Base-by-base conservation (phyloP, 2,797 vertebrate genomes). In the Austrolebias charrua region DNA sequence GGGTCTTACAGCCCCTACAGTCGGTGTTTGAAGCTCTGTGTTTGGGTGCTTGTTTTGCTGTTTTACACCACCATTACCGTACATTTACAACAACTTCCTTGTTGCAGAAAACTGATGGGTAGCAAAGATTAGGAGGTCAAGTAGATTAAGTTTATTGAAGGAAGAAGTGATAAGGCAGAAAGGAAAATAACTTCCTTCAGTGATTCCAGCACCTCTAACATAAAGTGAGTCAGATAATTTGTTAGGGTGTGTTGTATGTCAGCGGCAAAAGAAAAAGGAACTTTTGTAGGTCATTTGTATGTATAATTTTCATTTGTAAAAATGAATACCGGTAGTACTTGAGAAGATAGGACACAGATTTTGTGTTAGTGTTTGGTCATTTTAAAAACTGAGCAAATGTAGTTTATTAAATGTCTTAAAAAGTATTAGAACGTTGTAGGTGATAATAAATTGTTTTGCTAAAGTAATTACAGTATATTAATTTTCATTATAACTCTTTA, bases 141-240 rank as follows among this genome's bases (percentile, higher is more conserved):
- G 29, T 9, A 28, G 24, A 4, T 55, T 49, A 48, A 51, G 48
- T 46, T 31, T 70, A 42, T 20, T 46, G 24, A 28, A 19, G 20
- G 6, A 47, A 66, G 57, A 76, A 47, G 38, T 48, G 49, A 76
- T 66, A 61, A 72, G 51, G 55, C 13, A 20, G 46, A 63, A 66
- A 76, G 57, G 81, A 75, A 82, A 79, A 76, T 11, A 65, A 58
- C 60, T 61, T 72, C 73, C 70, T 47, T 61, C 73, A 70, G 67
- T 70, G 72, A 66, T 16, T 63, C 46, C 69, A 66, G 67, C 69
- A 83, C 29, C 48, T 71, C 58, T 69, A 64, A 76, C 70, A 38
- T 55, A 66, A 33, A 80, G 45, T 52, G 40, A 40, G 67, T 49
- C 10, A 5, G 48, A 67, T 57, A 76, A 61, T 81, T 82, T 73